phyloP scores from a whole-genome alignment of 2,797 vertebrate genomes.

The Parotocinclus haroldoi region DNA sequence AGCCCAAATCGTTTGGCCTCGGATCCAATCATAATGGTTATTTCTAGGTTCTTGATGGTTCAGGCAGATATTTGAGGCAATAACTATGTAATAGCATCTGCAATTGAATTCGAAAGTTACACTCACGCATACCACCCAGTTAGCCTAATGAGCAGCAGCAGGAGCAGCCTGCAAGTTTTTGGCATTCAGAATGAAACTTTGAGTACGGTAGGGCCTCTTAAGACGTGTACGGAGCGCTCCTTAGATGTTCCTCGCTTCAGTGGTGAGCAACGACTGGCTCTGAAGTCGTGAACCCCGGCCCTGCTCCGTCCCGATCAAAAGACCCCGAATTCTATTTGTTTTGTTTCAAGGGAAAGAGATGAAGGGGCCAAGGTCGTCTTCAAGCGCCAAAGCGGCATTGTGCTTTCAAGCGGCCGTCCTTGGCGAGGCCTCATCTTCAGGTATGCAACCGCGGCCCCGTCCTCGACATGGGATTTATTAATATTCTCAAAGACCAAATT shows the following conservation, averaged over 20 bases:
- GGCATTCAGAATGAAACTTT: constrained; percentile 53
- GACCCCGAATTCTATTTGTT: constrained; percentile 81
- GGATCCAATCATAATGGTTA: too few species aligned
- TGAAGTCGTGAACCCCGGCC: constrained; percentile 68
- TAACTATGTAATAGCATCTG: constrained; percentile 9
- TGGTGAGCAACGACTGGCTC: constrained; percentile 53
- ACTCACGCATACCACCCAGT: background rate
- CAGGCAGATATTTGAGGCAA: constrained; percentile 1
- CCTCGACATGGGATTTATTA: constrained; percentile 72
- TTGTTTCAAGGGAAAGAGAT: constrained; percentile 92
- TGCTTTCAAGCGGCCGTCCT: constrained; percentile 82
- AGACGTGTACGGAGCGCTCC: constrained; percentile 58
- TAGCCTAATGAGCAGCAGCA: constrained; percentile 14
- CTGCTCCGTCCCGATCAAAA: constrained; percentile 71
- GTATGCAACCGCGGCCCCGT: constrained; percentile 65
- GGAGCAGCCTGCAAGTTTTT: constrained; percentile 29
- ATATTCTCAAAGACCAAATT: constrained; percentile 77
- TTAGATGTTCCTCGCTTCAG: constrained; percentile 66
- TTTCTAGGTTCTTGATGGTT: background rate
- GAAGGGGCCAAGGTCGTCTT: constrained; percentile 96
- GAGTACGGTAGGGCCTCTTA: constrained; percentile 63
- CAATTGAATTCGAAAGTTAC: background rate
- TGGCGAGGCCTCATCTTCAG: constrained; percentile 90
- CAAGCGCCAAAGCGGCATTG: constrained; percentile 64
- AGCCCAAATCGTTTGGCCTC: too few species aligned